Evolutionary conservation across 2,888 invertebrate genomes (phyloP), one percentile per base, ranked within the genome.

Genomic region (Acanthosepion esculentum): DNA sequence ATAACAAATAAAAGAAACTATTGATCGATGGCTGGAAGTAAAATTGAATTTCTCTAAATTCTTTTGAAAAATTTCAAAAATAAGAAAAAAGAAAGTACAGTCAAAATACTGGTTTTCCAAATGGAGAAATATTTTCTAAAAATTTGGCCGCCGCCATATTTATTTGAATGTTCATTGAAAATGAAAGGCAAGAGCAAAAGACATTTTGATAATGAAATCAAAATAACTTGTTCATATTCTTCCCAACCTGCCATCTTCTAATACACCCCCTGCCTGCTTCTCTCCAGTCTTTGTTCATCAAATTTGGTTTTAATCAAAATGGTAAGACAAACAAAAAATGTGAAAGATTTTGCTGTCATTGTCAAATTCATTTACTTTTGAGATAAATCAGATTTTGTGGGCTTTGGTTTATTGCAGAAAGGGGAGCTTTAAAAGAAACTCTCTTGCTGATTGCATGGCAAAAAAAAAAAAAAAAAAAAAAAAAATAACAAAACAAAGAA

Each of bases 81-180:
- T 59, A 48, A 29, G 26, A 48, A 29, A 41, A 48, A 29, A 41
- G 41, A 41, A 41, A 15, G 15, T 33, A n/a, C 0, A 78, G 18
- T 78, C 12, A 78, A 78, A 78, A 78, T 78, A 78, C n/a, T 78
- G 78, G 78, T n/a, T 78, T n/a, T n/a, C n/a, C 29, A n/a, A 78
- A 78, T 78, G 29, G n/a, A 78, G 78, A n/a, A 78, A 78, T 78
- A 55, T 55, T 55, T 55, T 55, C 55, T 78, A n/a, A n/a, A 29
- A 29, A 29, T 29, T 29, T 29, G 78, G 78, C 3, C 8, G 78
- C 12, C 78, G 78, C 29, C 78, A 78, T 78, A 78, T 78, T 78
- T 78, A 78, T n/a, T 78, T 78, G 78, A 78, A 78, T 78, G 78
- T 78, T 78, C n/a, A 78, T 78, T n/a, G n/a, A 78, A 78, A n/a